A percentile compares a stretch with the other conserved stretches of the same genome.
Conservation (phyloP, 2,888 invertebrate genomes). For the Dolichomitus sp. region DNA sequence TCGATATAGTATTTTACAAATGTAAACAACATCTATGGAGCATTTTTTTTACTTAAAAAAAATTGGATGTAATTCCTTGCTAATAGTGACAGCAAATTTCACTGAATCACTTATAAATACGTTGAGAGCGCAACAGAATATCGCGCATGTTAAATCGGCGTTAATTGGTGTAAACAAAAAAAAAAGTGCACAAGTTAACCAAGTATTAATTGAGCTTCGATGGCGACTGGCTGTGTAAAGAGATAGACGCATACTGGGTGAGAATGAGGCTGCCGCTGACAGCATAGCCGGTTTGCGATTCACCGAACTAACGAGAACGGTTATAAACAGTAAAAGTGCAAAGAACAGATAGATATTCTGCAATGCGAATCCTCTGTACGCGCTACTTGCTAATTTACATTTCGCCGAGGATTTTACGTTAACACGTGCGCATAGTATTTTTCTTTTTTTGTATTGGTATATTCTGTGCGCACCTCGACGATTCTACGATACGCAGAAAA, state of each 20-base stretch:
- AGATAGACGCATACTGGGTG: not conserved
- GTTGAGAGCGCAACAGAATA: not conserved
- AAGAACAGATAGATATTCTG: not conserved
- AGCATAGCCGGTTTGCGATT: constrained; percentile 1
- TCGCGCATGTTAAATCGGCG: not conserved
- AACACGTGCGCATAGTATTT: constrained; percentile 7
- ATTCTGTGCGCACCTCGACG: not conserved
- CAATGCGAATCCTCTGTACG: not conserved
- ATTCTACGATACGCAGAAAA: not conserved
- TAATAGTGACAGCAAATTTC: not conserved
- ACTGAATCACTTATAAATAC: not conserved
- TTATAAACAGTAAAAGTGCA: not conserved
- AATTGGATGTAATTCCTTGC: not conserved
- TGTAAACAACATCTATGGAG: no score
- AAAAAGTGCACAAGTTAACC: not conserved
- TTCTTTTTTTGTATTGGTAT: constrained; percentile 7
- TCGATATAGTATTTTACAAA: not conserved
- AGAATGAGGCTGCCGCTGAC: not conserved
- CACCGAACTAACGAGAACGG: not conserved
- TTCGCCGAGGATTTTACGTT: constrained; percentile 25
- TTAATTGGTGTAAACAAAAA: constrained; percentile 1
- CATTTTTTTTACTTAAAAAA: no score
- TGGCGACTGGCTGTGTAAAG: not conserved
- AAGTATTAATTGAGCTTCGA: constrained; percentile 36
- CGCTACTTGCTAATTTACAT: constrained; percentile 19